Base-by-base conservation (phyloP, 30 jellyfish, hydroid and myxozoan genomes). In the Turritopsis rubra region DNA sequence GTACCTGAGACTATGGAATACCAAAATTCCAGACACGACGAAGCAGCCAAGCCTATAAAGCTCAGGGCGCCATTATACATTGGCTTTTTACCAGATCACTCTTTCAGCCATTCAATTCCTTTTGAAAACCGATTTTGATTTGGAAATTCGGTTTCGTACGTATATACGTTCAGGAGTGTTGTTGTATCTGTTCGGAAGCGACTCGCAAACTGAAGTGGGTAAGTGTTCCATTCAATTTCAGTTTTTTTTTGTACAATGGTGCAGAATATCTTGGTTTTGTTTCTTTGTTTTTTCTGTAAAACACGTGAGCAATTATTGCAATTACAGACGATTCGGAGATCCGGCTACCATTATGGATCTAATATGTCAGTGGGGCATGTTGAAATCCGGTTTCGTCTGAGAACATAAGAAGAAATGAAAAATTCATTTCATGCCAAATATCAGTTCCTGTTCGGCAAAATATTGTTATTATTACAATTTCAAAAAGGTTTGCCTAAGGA, bases 1-100 rank as follows among this genome's bases (percentile, higher is more conserved):
- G 81, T 93, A 4, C 99, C 99, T n/a, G 84, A 75, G 16, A 89
- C 99, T 16, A 89, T 89, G 86, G 99, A 93, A 72, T 93, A 93
- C 91, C 92, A 89, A 65, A 86, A 82, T 75, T 75, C 89, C 20
- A 28, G 66, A n/a, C 86, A 85, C 28, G 18, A 79, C 24, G 54
- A 81, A 8, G 81, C 90, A 1, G 72, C 95, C 5, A 29, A 83
- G 52, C 88, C 81, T 21, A 52, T 93, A 72, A 13, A 53, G 23
- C 54, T 93, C n/a, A 75, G 83, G 66, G 82, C 97, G 3, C 96
- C 96, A 22, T 65, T 93, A 16, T 93, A 93, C 79, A 86, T 93
- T 22, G 99, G 99, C 21, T 97, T 96, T 71, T 18, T 93, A n/a
- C 97, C 99, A 16, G 66, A 72, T 80, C 71, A 89, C 30, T n/a